Base-by-base conservation (phyloP, 2,797 vertebrate genomes). In the Gymnoscopelus braueri region DNA sequence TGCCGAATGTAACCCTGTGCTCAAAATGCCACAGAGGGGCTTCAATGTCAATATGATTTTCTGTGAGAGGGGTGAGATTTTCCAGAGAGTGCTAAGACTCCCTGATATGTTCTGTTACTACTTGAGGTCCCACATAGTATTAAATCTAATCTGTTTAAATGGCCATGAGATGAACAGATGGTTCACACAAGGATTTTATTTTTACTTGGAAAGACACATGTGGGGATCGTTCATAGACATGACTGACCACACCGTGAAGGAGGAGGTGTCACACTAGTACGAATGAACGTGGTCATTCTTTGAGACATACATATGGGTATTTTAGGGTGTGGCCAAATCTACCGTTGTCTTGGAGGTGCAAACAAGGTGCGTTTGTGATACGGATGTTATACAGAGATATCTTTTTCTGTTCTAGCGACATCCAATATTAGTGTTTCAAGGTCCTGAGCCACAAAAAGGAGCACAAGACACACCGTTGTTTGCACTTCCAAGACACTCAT, bases 141-240 rank as follows among this genome's bases (percentile, higher is more conserved):
- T 57, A 68, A 64, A 51, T 60, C 1, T 57, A 24, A 62, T 44
- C 12, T 67, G 53, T 0, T 23, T 63, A 67, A 61, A 67, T 71
- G 15, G 5, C 8, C 1, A 39, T 29, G 51, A 66, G 0, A 50
- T 39, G 44, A 74, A 55, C 79, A 85, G 52, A 49, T 74, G 60
- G 74, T 79, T 78, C 63, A 69, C 49, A 7, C 26, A 60, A 2
- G 29, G 32, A 52, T 65, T 69, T 69, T 51, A 26, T 3, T 35
- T 13, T 19, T 48, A 68, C 49, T 72, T 65, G 51, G n/a, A 35
- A 49, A 35, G 48, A 15, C 51, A 19, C 8, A 32, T 66, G 26
- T 55, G 10, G 15, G 24, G 62, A 77, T 75, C 52, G 62, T 67
- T 75, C 63, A 71, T n/a, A 71, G 62, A 60, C 35, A 70, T 24